Conservation (phyloP, 2,797 vertebrate genomes). For the Rachycentron canadum region DNA sequence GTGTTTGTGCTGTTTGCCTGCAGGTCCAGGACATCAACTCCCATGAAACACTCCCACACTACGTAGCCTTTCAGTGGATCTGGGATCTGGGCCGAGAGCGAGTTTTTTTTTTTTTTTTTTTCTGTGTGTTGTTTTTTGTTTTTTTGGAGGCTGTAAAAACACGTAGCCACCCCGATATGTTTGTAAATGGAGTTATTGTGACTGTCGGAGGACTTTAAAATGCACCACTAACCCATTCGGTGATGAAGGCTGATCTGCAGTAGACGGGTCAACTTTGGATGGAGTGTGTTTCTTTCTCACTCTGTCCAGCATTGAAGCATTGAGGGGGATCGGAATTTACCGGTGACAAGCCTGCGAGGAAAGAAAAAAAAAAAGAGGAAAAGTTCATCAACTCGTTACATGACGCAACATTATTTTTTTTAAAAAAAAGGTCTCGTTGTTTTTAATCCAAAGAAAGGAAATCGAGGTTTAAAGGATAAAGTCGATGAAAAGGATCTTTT, state of each 20-base stretch:
- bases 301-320: conserved; percentile 44
- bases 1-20: conserved; percentile 5
- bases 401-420: conserved; percentile 25
- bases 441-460: conserved; percentile 6
- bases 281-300: conserved; percentile 44
- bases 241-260: conserved; percentile 8
- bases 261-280: conserved; percentile 51
- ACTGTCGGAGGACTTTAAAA: conserved; percentile 5
- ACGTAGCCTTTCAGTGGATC: conserved; percentile 74
- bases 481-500: conserved; percentile 25
- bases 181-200: conserved; percentile 28
- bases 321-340: conserved; percentile 77
- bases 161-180: conserved; percentile 52
- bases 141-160: conserved; percentile 45
- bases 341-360: conserved; percentile 73
- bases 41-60: conserved; percentile 71
- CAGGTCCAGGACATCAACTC: conserved; percentile 21
- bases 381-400: conserved; percentile 37
- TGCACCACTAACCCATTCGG: background rate
- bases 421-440: background rate
- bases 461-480: background rate
- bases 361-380: conserved; percentile 1
- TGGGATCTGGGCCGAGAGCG: conserved; percentile 66
- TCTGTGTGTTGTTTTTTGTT: too few species aligned
- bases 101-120: conserved; percentile 59